Evolutionary conservation across 92 coral and sea anemone genomes (phyloP).

Genomic region (Parazoanthus darwini): DNA sequence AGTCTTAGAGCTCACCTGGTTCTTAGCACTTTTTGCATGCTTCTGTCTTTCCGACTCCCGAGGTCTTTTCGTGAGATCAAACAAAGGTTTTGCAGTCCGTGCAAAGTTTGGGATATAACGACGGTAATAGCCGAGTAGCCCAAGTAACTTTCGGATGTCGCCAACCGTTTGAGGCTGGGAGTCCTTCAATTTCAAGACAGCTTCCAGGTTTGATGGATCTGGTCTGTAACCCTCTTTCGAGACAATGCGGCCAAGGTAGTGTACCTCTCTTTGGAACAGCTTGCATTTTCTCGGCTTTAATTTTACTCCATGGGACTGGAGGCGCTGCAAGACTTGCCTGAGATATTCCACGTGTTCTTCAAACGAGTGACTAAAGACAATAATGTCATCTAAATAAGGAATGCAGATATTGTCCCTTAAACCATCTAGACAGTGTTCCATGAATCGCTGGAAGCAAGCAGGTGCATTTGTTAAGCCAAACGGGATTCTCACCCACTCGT

Average conservation of each 20-base stretch:
- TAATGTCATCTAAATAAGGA: slow-evolving; percentile 64
- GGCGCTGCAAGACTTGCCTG: slow-evolving; percentile 48
- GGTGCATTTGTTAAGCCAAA: slow-evolving; percentile 75
- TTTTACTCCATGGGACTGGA: slow-evolving; percentile 62
- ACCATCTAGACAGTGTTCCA: slow-evolving; percentile 66
- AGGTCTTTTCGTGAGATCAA: slow-evolving; percentile 29
- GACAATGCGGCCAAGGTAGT: slow-evolving; percentile 63
- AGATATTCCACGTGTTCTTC: slow-evolving; percentile 60
- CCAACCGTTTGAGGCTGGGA: slow-evolving; percentile 65
- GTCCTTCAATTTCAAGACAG: slow-evolving; percentile 49
- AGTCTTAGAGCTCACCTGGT: slow-evolving; percentile 8
- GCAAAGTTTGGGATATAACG: slow-evolving; percentile 61
- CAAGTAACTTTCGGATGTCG: slow-evolving; percentile 61
- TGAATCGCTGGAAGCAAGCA: slow-evolving; percentile 66
- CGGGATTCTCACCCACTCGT: slow-evolving; percentile 69
- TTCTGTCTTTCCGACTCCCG: neutral
- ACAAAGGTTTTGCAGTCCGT: slow-evolving; percentile 35
- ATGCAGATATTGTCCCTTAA: slow-evolving; percentile 64
- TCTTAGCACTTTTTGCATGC: neutral
- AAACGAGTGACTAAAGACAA: slow-evolving; percentile 58
- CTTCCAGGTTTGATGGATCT: slow-evolving; percentile 57
- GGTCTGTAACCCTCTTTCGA: slow-evolving; percentile 63
- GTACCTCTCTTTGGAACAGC: slow-evolving; percentile 62
- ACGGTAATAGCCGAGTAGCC: slow-evolving; percentile 66
- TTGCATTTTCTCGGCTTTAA: slow-evolving; percentile 67